Evolutionary conservation across 2,888 invertebrate genomes (phyloP).

Genomic region (Rosalia funebris): DNA sequence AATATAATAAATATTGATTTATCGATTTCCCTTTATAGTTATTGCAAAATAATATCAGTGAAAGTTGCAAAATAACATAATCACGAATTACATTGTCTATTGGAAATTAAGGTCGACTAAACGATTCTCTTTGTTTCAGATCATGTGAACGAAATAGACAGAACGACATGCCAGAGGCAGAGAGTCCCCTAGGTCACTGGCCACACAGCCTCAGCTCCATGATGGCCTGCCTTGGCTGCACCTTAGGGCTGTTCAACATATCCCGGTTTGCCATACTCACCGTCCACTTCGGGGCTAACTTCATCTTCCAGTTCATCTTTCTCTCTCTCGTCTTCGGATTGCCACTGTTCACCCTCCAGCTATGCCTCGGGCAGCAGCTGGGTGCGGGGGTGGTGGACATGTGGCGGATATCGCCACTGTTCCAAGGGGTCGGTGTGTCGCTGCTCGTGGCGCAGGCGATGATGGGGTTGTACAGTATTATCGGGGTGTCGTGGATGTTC

Average conservation of each 20-base stretch:
- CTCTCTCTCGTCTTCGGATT: constrained; percentile 77
- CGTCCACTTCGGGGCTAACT: constrained; percentile 88
- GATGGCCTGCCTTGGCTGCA: constrained; percentile 85
- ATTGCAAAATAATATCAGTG: too few species aligned
- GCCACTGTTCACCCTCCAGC: constrained; percentile 85
- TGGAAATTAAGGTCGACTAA: too few species aligned
- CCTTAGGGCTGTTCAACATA: constrained; percentile 88
- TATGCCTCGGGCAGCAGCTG: constrained; percentile 86
- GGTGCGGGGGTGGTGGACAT: constrained; percentile 88
- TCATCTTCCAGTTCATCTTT: constrained; percentile 88
- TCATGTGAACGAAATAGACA: constrained; percentile 66
- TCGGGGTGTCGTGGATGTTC: constrained; percentile 91
- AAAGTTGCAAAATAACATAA: too few species aligned
- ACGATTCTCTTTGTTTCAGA: constrained; percentile 62
- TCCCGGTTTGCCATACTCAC: constrained; percentile 80
- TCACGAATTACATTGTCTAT: too few species aligned
- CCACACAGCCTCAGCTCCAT: constrained; percentile 80
- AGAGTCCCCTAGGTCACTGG: constrained; percentile 72
- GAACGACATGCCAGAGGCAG: constrained; percentile 64
- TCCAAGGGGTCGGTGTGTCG: constrained; percentile 89
- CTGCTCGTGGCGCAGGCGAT: constrained; percentile 81
- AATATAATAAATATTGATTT: too few species aligned
- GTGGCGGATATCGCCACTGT: constrained; percentile 93
- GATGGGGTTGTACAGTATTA: constrained; percentile 86
- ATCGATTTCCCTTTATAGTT: too few species aligned